A percentile compares a stretch with the other conserved stretches of the same genome.
These are phyloP conservation scores for Psephotus haematonotus DNA, from an alignment of 2,113 vertebrate genomes.

Conservation along the genomic window DNA sequence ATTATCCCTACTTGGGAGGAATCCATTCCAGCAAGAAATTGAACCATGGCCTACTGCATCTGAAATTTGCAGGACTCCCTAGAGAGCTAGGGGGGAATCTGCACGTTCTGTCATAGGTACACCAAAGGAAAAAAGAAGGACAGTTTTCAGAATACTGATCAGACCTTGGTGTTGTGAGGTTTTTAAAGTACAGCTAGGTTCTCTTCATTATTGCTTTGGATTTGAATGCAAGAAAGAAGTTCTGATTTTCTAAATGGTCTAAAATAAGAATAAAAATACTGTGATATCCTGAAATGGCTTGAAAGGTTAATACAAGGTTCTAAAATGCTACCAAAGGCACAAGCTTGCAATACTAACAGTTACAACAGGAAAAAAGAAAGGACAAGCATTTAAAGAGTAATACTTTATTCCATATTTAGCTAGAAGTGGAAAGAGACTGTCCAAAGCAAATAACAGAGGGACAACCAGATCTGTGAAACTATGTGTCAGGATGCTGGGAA, in stretches of 20 bases:
- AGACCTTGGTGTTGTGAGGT: background rate
- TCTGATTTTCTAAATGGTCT: background rate
- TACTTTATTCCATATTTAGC: background rate
- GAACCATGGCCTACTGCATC: slow-evolving; percentile 47
- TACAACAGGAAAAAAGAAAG: background rate
- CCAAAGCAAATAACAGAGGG: background rate
- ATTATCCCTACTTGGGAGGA: slow-evolving; percentile 70
- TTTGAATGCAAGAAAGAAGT: background rate
- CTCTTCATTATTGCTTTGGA: background rate
- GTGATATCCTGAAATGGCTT: background rate
- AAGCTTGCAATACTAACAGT: background rate
- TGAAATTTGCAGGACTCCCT: slow-evolving; percentile 34
- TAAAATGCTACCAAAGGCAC: background rate
- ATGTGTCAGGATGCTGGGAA: background rate
- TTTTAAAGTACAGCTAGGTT: background rate
- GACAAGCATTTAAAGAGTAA: background rate
- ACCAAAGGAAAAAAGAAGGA: background rate
- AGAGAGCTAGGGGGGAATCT: slow-evolving; percentile 11
- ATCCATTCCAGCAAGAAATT: slow-evolving; percentile 72
- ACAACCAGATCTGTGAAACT: background rate
- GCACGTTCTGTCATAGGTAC: background rate
- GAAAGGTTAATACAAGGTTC: background rate
- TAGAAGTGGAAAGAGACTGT: background rate
- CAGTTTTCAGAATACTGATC: background rate
- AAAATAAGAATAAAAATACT: background rate